Percentiles rank a stretch among this genome's conserved stretches.
These are phyloP conservation scores for Patiria miniata DNA, from an alignment of 35 echinoderm and acorn worm species.

Conservation along the genomic window DNA sequence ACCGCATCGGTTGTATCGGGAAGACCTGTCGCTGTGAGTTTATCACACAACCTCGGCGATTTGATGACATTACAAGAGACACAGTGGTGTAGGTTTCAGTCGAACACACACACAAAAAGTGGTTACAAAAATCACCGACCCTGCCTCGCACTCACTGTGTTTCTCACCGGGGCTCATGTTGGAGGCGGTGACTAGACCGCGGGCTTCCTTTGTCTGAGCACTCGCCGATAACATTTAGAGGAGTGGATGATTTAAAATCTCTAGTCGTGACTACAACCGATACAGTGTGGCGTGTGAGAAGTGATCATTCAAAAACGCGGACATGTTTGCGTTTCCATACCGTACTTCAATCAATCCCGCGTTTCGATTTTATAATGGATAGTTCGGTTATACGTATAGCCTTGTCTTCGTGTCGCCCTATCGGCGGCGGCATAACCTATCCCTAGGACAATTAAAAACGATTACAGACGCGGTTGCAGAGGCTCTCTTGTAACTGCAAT, in stretches of 20 bases:
- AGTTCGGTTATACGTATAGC: too few species aligned
- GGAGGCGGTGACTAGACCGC: background rate
- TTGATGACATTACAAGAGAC: constrained; percentile 21
- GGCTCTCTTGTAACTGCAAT: too few species aligned
- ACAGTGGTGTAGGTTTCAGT: constrained; percentile 3
- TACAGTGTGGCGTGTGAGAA: too few species aligned
- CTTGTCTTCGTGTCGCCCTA: too few species aligned
- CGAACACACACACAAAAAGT: background rate
- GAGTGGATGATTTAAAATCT: background rate
- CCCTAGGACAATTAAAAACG: too few species aligned
- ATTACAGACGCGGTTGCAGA: too few species aligned
- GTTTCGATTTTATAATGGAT: too few species aligned
- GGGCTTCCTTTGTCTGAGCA: constrained; percentile 1
- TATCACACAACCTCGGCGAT: background rate
- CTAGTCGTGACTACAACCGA: too few species aligned
- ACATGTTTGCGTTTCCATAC: constrained; percentile 1
- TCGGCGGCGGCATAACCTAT: too few species aligned
- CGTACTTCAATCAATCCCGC: background rate
- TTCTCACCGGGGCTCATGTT: background rate
- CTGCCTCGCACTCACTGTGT: background rate
- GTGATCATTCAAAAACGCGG: background rate
- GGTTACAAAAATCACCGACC: constrained; percentile 12
- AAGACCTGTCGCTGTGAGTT: background rate
- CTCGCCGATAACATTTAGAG: background rate
- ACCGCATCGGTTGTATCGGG: too few species aligned